phyloP scores from a whole-genome alignment of 2,113 vertebrate genomes.

The Chloroceryle aenea region DNA sequence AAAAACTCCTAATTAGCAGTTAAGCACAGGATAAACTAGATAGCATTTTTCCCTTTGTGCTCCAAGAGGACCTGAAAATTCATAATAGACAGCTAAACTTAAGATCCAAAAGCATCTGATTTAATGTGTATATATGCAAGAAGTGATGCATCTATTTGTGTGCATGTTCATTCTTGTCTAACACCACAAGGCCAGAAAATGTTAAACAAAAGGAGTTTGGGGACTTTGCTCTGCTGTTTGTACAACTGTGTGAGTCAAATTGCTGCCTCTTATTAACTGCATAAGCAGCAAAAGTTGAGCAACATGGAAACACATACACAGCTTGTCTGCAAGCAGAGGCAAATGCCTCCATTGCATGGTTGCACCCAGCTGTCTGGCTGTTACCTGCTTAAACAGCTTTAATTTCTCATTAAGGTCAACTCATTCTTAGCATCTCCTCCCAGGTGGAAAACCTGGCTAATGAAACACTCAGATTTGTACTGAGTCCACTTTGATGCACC shows the following conservation, averaged over 20 bases:
- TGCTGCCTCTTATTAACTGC: conserved; percentile 54
- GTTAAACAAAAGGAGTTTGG: background rate
- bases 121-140: background rate
- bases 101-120: background rate
- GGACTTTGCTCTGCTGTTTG: background rate
- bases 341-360: conserved; percentile 4
- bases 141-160: fast-evolving
- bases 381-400: conserved; percentile 53
- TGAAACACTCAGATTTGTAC: background rate
- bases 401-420: conserved; percentile 42
- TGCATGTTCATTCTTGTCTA: fast-evolving
- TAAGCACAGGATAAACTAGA: conserved; percentile 28
- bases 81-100: background rate
- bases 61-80: background rate
- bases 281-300: conserved; percentile 56
- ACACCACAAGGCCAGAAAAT: background rate
- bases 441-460: conserved; percentile 6
- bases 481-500: background rate
- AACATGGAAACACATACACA: conserved; percentile 29
- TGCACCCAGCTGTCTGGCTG: conserved; percentile 58
- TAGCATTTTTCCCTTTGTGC: background rate
- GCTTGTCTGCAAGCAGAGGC: conserved; percentile 62
- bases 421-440: background rate
- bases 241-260: background rate
- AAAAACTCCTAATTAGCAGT: conserved; percentile 34